Evolutionary conservation across 2,888 invertebrate genomes (phyloP), one percentile per base, ranked within the genome.

Genomic region (Harpalus rubripes): DNA sequence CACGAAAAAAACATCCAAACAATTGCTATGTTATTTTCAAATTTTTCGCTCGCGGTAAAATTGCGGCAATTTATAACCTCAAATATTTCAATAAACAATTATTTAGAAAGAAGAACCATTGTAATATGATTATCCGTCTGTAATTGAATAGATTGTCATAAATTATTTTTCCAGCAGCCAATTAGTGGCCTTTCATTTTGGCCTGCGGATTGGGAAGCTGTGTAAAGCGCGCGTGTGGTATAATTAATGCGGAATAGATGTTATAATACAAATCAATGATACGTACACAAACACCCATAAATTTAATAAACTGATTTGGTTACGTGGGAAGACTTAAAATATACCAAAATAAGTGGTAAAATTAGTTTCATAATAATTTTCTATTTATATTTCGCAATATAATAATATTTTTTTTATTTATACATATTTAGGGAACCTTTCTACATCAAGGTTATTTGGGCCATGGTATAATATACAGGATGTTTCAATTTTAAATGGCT

Each of bases 21-120:
- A 52, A 52, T 52, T 52, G 44, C 44, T 52, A 12, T 52, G 10
- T 52, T 52, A 52, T 52, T 52, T 52, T 52, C 44, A 5, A 2
- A 12, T 52, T 52, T 52, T 52, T 52, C 10, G 44, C 44, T 52
- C 44, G 12, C 44, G 44, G 44, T 52, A 12, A 52, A 12, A 10
- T 52, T 5, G n/a, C n/a, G 44, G 44, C 44, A 52, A 52, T 52
- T 10, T 52, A 52, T 52, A 52, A 52, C 12, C 44, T 10, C 44
- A 52, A 10, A 52, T 52, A 52, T 52, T 52, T 52, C 44, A 52
- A 52, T 52, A 52, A 52, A 52, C 44, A 52, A 52, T 52, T 52
- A 52, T 52, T 52, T 52, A 52, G 44, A 52, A 52, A 52, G 44
- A 52, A 52, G 10, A 52, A 52, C 44, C 44, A 52, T 52, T 52